These are phyloP conservation scores for Cepaea hortensis DNA, from an alignment of 2,888 invertebrate species.

Conservation along the genomic window DNA sequence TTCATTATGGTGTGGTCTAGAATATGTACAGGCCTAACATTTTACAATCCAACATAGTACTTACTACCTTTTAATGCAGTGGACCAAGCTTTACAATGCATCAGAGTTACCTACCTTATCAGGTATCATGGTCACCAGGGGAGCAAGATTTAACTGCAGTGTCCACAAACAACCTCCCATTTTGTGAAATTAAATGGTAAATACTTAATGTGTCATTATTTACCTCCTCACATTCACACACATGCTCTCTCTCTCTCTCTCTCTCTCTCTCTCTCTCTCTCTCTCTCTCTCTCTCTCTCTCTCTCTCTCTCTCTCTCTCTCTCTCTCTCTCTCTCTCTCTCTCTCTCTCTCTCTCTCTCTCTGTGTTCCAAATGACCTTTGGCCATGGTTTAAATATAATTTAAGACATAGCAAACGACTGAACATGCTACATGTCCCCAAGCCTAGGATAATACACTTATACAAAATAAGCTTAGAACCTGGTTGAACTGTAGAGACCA, in stretches of 20 bases:
- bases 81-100: too few relatives aligned
- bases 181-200: not conserved
- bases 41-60: too few relatives aligned
- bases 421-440: too few relatives aligned
- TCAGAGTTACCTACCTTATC: constrained; percentile 70
- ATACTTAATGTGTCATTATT: not conserved
- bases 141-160: constrained; percentile 78
- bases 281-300: too few relatives aligned
- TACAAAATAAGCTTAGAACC: not conserved
- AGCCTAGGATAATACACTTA: not conserved
- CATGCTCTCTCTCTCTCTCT: not conserved
- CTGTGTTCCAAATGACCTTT: not conserved
- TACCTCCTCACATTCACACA: not conserved
- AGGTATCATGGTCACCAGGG: constrained; percentile 74
- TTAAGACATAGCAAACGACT: too few relatives aligned
- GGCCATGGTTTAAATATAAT: not conserved
- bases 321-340: not conserved
- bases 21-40: too few relatives aligned
- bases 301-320: not conserved
- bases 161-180: constrained; percentile 89
- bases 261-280: not conserved
- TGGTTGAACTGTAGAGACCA: not conserved
- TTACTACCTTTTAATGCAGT: too few relatives aligned
- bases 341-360: not conserved
- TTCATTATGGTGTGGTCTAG: too few relatives aligned